These are phyloP conservation scores for Siniperca chuatsi DNA, from an alignment of 2,113 vertebrate genomes.

Conservation along the genomic window DNA sequence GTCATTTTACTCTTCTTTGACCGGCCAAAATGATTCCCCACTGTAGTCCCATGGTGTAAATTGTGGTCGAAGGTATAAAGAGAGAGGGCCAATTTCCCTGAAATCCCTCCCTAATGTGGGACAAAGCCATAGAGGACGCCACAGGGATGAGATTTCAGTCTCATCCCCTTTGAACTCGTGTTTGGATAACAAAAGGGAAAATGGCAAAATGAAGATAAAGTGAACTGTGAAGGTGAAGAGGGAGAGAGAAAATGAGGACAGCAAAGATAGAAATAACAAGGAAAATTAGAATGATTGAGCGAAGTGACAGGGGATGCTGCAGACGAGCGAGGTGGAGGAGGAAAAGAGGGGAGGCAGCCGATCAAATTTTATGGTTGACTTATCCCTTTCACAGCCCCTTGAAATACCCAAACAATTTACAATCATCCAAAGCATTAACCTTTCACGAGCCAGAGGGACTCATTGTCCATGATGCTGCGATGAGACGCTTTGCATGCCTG, in stretches of 20 bases:
- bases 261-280: slow-evolving; percentile 13
- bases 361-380: slow-evolving; percentile 79
- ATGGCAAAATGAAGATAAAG: slow-evolving; percentile 28
- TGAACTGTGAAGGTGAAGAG: not conserved
- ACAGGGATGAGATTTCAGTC: not conserved
- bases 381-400: slow-evolving; percentile 68
- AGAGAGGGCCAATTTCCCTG: not conserved
- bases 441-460: slow-evolving; percentile 68
- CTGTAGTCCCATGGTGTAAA: slow-evolving; percentile 25
- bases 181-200: slow-evolving; percentile 23
- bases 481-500: slow-evolving; percentile 67
- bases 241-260: slow-evolving; percentile 17
- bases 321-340: slow-evolving; percentile 35
- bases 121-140: not conserved
- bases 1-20: slow-evolving; percentile 16
- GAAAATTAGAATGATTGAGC: slow-evolving; percentile 62
- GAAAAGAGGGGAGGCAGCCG: slow-evolving; percentile 39
- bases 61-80: slow-evolving; percentile 10
- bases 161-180: slow-evolving; percentile 15
- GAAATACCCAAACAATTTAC: slow-evolving; percentile 82
- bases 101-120: slow-evolving; percentile 23
- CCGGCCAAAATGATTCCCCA: not conserved
- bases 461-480: slow-evolving; percentile 63
- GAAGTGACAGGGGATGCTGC: slow-evolving; percentile 45
- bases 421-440: slow-evolving; percentile 82